Conservation (phyloP, 2,113 vertebrate species). For the Carassius carassius region DNA sequence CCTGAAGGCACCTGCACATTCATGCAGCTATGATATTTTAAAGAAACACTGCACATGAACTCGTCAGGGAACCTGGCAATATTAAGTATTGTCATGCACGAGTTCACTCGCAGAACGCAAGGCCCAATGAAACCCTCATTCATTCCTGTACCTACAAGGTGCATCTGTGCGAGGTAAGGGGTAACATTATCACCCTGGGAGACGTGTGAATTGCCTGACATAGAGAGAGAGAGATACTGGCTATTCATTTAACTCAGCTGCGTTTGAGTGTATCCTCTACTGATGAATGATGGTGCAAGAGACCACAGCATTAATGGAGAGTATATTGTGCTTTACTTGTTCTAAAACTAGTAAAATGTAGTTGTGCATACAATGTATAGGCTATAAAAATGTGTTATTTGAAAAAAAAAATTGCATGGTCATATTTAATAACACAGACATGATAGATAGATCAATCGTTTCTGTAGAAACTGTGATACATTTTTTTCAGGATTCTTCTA, state of each 20-base stretch:
- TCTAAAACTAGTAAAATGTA: neutral
- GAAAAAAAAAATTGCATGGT: too few relatives aligned
- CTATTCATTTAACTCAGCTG: neutral
- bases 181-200: constrained; percentile 4
- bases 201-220: constrained; percentile 4
- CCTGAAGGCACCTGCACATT: neutral
- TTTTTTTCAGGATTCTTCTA: too few relatives aligned
- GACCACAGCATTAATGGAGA: neutral
- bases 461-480: neutral
- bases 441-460: neutral
- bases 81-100: constrained; percentile 36
- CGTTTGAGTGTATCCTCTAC: constrained; percentile 9
- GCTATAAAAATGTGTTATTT: neutral
- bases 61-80: neutral
- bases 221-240: neutral
- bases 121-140: neutral
- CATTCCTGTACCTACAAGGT: constrained; percentile 28
- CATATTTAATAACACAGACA: too few relatives aligned
- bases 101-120: constrained; percentile 23
- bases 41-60: neutral
- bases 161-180: constrained; percentile 13
- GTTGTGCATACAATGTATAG: too few relatives aligned
- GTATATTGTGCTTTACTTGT: neutral
- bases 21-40: neutral
- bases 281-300: neutral